Base-by-base conservation (phyloP, 1,140 invertebrate genomes). In the Capitella teleta region DNA sequence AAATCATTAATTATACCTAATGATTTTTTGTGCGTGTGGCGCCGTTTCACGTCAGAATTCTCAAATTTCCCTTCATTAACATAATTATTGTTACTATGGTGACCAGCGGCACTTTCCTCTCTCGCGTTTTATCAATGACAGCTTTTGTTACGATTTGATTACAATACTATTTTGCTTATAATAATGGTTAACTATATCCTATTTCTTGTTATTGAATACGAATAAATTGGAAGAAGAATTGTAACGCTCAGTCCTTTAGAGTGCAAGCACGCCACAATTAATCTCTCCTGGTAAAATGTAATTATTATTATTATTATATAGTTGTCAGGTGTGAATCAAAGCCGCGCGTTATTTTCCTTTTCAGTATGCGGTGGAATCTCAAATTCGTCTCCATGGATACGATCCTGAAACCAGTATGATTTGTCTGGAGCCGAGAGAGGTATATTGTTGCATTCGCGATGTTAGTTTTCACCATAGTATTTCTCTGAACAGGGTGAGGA, bases 361-460 rank as follows among this genome's bases (percentile, higher is more conserved):
- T n/a, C 58, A 78, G 76, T 81, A 80, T 65, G 76, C 77, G 1
- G 67, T 79, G 53, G 74, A 76, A 59, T 80, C 78, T 28, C 79
- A 81, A 55, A 67, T 79, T 28, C 57, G 62, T 51, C 59, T 76
- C 1, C 73, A 76, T 59, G 78, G 78, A 3, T 74, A 70, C 45
- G 63, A 78, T 55, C 75, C 76, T 5, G 61, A 67, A 14, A 62
- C 67, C 6, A 64, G 64, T 28, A 61, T 82, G 55, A 52, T 82
- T 5, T 62, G 66, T 37, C 28, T 81, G 0, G 56, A 69, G 46
- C 77, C 78, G 45, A 60, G 77, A 60, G 55, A 76, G 61, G 76
- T 76, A 64, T 59, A 51, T 45, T 6, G 21, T 19, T 21, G 21
- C 21, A 41, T 41, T 6, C 23, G 21, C 6, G 10, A 8, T 8